Evolutionary conservation across 2,888 invertebrate species (phyloP), one percentile per base, ranked within the genome.

Genomic region (Opisthograptis luteolata): DNA sequence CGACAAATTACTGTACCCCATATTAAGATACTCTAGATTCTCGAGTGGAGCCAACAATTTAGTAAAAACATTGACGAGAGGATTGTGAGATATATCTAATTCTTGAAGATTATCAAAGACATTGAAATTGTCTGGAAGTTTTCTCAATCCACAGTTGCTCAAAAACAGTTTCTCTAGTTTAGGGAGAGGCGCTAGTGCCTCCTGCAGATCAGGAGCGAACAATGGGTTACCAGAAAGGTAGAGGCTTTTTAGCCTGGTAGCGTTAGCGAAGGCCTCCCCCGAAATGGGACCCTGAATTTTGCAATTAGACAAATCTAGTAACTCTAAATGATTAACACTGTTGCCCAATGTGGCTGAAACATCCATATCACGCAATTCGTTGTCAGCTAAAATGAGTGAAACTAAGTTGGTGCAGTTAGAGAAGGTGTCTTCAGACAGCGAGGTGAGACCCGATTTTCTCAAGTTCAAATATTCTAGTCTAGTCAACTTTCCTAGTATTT

Each of bases 1-100:
- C 0, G 93, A 93, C 1, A 95, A 82, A 69, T 94, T 93, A 75
- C 94, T 94, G 70, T 94, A 94, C 3, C 94, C 94, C 94, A 95
- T 94, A 73, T 95, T 94, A 2, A 95, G 81, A 66, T 93, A 94
- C 73, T 94, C 93, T 20, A 95, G 79, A 8, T 93, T 93, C 50
- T 93, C 92, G 0, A 95, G 76, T 0, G 94, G 94, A 1, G 93
- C 93, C 10, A 94, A 76, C 15, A 94, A 73, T 62, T 91, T 92
- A 4, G 93, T 93, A 70, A 94, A 94, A 0, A 93, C 94, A 64
- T 94, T 93, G 31, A 92, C 92, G 0, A 95, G 79, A 0, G 95
- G 94, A 76, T 95, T 95, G 67, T 93, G 91, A 0, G 94, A 94
- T 68, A 95, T 93, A 65, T 94, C 94, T 25, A 95, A 82, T 68